Evolutionary conservation across 2,797 vertebrate genomes (phyloP), one percentile per base, ranked within the genome.

Genomic region (Ibycter americanus): DNA sequence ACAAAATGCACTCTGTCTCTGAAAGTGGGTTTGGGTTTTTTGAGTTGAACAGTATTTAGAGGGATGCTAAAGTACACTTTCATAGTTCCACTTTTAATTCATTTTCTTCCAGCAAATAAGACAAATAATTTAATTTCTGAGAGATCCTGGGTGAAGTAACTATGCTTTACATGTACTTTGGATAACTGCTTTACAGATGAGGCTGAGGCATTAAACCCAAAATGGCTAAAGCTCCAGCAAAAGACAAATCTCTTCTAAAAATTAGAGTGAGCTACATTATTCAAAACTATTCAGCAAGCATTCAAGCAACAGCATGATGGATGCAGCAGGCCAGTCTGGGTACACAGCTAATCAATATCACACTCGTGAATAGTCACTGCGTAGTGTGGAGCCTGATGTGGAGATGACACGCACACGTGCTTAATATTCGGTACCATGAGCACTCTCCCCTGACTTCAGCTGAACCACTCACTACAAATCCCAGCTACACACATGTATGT

Each of bases 231-330:
- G 70, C 42, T 84, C 58, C 0, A 0, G 17, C 22, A 1, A 0
- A 88, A 96, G 72, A 91, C 54, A 96, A 92, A 93, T 89, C 40
- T 94, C 46, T 65, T 58, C 68, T 32, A 71, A 90, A 94, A 94
- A 72, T 46, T 72, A 65, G 8, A 88, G 72, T 6, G 3, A 92
- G 66, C 49, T 68, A 40, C 70, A 92, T 94, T 94, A 95, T 76
- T 93, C 78, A 91, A 82, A 94, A 82, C 51, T 49, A 89, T 61
- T 83, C 89, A 76, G 66, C 51, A 84, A 79, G 66, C 87, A 83
- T 52, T 66, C 70, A 78, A 66, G 78, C 20, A 51, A 19, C 62
- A 73, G 32, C 32, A 62, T 87, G 78, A 93, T 59, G 59, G 87
- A 95, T 87, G 81, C 5, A 1, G 34, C 67, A 77, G 78, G 40